These are phyloP conservation scores for Mesaphorura yosii DNA, from an alignment of 1,140 invertebrate species.

Conservation along the genomic window DNA sequence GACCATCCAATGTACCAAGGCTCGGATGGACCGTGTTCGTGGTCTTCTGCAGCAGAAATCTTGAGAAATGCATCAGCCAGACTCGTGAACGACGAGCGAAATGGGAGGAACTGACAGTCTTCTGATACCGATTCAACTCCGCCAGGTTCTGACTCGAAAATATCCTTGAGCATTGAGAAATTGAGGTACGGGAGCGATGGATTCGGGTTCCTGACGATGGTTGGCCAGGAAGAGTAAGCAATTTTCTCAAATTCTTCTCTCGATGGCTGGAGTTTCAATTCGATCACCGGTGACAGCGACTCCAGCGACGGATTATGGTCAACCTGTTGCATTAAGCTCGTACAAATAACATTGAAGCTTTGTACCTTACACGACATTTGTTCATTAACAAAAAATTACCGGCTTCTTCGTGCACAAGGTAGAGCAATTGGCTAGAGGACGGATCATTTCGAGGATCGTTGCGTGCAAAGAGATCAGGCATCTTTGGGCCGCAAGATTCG, in stretches of 20 bases:
- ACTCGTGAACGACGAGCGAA: constrained; percentile 40
- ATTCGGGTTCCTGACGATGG: constrained; percentile 54
- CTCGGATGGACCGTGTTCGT: no score
- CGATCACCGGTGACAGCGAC: constrained; percentile 14
- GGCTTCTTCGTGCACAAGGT: no score
- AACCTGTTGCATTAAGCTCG: neutral
- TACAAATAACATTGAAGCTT: neutral
- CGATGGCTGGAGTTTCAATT: constrained; percentile 31
- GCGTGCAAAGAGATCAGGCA: constrained; percentile 26
- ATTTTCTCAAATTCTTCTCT: constrained; percentile 49
- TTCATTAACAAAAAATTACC: constrained; percentile 17
- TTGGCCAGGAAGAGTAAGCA: constrained; percentile 66
- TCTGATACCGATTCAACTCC: constrained; percentile 34
- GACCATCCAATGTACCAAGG: constrained; percentile 47
- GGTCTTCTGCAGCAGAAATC: constrained; percentile 11
- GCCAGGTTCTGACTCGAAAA: constrained; percentile 34
- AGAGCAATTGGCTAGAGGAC: constrained; percentile 24
- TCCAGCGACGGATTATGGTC: neutral
- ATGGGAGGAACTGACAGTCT: constrained; percentile 45
- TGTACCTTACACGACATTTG: neutral
- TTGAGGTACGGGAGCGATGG: constrained; percentile 39
- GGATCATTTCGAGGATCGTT: constrained; percentile 21
- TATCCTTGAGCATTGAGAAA: constrained; percentile 39
- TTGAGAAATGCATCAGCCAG: constrained; percentile 39
- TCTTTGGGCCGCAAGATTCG: neutral